These are phyloP conservation scores for Cydia pomonella DNA, from an alignment of 1,140 invertebrate genomes.

Conservation along the genomic window DNA sequence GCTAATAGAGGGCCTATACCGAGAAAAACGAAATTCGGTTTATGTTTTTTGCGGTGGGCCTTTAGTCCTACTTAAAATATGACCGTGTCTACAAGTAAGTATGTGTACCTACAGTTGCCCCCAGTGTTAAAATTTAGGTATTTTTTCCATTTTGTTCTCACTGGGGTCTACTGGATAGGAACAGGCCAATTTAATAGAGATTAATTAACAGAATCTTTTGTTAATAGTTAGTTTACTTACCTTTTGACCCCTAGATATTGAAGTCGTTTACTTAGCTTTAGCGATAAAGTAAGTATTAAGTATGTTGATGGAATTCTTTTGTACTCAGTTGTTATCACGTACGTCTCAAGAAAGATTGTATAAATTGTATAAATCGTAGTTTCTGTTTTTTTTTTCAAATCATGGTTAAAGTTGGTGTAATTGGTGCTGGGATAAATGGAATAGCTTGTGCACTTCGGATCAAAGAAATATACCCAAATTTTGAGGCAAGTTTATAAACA, in stretches of 20 bases:
- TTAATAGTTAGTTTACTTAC: background rate
- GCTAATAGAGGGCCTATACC: too few relatives aligned
- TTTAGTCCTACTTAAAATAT: too few relatives aligned
- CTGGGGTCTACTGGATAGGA: too few relatives aligned
- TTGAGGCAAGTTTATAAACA: conserved; percentile 51
- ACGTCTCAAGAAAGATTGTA: background rate
- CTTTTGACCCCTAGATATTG: conserved; percentile 19
- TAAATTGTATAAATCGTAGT: background rate
- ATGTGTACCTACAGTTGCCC: too few relatives aligned
- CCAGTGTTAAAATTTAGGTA: too few relatives aligned
- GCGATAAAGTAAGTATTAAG: background rate
- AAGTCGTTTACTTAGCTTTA: background rate
- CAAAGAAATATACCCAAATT: conserved; percentile 63
- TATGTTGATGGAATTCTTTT: background rate
- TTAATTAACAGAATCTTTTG: background rate
- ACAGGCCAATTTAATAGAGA: too few relatives aligned
- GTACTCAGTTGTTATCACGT: background rate
- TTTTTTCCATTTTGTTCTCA: too few relatives aligned
- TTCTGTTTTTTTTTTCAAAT: conserved; percentile 1
- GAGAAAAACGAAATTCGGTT: too few relatives aligned
- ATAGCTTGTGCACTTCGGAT: conserved; percentile 62
- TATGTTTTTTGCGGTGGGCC: too few relatives aligned
- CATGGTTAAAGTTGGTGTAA: conserved; percentile 61
- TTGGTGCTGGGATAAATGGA: conserved; percentile 70
- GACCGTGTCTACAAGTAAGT: too few relatives aligned